Evolutionary conservation across 2,888 invertebrate genomes (phyloP), one percentile per base, ranked within the genome.

Genomic region (Coronaproctus castanopsis): DNA sequence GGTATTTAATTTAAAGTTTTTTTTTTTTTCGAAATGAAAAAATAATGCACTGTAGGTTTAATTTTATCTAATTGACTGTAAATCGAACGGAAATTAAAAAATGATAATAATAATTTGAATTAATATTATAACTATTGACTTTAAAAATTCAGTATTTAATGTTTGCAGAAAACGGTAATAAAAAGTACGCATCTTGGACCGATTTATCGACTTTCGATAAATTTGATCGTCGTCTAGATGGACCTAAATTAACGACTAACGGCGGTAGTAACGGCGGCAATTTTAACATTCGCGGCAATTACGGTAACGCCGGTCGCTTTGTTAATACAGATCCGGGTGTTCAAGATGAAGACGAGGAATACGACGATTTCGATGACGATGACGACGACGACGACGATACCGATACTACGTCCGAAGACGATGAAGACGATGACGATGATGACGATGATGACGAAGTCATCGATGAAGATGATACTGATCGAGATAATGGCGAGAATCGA

Each of bases 291-390:
- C n/a, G 50, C 55, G 55, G 82, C 23, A 54, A 58, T 24, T 54
- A 52, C n/a, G 52, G 61, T 60, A 63, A 57, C 62, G 64, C 21
- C 58, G 62, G 24, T 55, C 63, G 56, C 59, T 52, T 23, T 48
- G 55, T 51, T 24, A 65, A 65, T 60, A 63, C 61, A 36, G 67
- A 67, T 60, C 67, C 67, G 1, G 67, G 67, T 3, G 66, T 66
- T 21, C 64, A 64, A 55, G 66, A 66, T 55, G 66, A 67, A 50
- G 67, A 68, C 19, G 64, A 64, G 61, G 63, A 64, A 55, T 66
- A 64, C 62, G 68, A 68, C 63, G 73, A 74, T 61, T 70, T 72
- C 62, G 72, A 64, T 3, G 65, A 65, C 49, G 21, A 59, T 36
- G n/a, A 49, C 10, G 55, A 57, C 21, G 62, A 61, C 36, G 59